phyloP scores from a whole-genome alignment of 2,113 vertebrate genomes.

The Centropus unirufus region DNA sequence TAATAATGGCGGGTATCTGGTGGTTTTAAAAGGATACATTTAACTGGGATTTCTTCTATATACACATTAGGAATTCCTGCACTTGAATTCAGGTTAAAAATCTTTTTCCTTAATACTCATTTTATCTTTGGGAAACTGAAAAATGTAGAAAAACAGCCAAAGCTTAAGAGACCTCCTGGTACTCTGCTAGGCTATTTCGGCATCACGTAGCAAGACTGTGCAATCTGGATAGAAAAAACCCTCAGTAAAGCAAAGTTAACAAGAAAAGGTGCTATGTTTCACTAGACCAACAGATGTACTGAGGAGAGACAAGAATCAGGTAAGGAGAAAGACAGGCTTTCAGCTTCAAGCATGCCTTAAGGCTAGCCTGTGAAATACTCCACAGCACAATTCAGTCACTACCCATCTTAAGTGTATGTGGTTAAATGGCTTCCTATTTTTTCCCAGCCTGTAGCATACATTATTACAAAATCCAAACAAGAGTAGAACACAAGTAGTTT shows the following conservation, averaged over 20 bases:
- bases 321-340: background rate
- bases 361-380: background rate
- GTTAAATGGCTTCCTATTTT: background rate
- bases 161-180: background rate
- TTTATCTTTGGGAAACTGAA: background rate
- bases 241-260: background rate
- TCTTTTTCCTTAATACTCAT: background rate
- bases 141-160: background rate
- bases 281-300: background rate
- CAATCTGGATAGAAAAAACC: background rate
- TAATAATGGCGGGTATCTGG: background rate
- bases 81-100: background rate
- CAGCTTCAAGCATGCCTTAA: background rate
- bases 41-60: background rate
- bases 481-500: background rate
- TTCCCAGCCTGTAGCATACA: background rate
- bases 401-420: background rate
- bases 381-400: background rate
- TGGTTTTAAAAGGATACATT: background rate
- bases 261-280: background rate
- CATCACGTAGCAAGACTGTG: rapidly evolving
- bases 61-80: background rate
- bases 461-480: background rate
- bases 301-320: background rate
- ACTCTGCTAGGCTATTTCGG: background rate